Evolutionary conservation across 2,113 vertebrate species (phyloP).

Genomic region (Artemisiospiza belli): DNA sequence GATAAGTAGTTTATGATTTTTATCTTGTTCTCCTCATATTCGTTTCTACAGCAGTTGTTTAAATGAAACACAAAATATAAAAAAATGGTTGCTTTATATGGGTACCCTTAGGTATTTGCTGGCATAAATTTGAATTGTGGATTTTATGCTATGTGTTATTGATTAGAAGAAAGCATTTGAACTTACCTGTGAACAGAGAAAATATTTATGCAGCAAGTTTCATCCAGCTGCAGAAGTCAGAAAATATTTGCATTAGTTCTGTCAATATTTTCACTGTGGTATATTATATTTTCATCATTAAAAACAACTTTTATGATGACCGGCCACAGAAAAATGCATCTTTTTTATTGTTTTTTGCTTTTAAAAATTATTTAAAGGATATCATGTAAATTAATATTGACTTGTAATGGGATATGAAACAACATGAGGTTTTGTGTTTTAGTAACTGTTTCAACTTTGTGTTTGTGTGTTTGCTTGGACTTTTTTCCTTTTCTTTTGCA

Average conservation of each 20-base stretch:
- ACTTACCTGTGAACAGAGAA: neutral
- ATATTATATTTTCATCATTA: neutral
- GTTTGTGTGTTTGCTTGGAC: too few relatives aligned
- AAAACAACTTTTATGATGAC: neutral
- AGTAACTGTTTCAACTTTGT: neutral
- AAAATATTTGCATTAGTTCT: neutral
- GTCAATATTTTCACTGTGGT: neutral
- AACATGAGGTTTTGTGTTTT: neutral
- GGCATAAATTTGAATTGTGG: neutral
- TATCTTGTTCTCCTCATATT: neutral
- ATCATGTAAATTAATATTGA: neutral
- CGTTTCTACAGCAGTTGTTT: neutral
- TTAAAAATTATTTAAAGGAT: neutral
- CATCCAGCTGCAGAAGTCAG: neutral
- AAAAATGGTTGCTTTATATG: fast-evolving
- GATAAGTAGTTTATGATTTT: neutral
- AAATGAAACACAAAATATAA: neutral
- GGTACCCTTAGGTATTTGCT: neutral
- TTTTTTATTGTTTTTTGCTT: neutral
- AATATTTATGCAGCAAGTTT: neutral
- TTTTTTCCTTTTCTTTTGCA: neutral
- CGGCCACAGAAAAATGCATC: neutral
- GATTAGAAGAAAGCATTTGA: neutral
- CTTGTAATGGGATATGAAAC: neutral
- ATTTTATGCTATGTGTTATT: neutral